Conservation (phyloP, 2,888 invertebrate genomes). For the Acanthosepion pharaonis region DNA sequence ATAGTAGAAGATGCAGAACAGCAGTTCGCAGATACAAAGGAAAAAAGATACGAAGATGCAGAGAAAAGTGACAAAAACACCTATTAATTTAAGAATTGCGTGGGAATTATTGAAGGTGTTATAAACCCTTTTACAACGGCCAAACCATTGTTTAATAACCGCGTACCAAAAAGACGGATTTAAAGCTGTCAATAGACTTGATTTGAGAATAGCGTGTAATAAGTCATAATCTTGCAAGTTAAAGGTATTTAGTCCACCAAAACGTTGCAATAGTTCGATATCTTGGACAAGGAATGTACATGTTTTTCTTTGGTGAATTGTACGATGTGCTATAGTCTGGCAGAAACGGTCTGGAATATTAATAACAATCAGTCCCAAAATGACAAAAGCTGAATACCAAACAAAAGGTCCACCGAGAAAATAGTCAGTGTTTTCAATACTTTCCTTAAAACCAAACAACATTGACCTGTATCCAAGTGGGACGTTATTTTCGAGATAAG, state of each 20-base stretch:
- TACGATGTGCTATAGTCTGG: not conserved
- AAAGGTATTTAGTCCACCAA: not conserved
- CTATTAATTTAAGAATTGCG: not conserved
- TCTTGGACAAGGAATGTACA: not conserved
- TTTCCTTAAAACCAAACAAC: not conserved
- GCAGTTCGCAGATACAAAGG: not conserved
- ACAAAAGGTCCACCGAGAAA: not conserved
- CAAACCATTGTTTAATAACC: not conserved
- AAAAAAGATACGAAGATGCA: not conserved
- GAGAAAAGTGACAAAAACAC: not conserved
- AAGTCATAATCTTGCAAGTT: not conserved
- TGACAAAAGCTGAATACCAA: no score
- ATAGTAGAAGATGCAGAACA: not conserved
- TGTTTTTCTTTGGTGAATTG: not conserved
- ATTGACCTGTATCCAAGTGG: not conserved
- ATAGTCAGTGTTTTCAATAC: not conserved
- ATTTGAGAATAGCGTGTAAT: not conserved
- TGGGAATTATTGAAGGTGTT: not conserved
- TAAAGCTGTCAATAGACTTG: slow-evolving; percentile 24
- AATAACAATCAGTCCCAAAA: not conserved
- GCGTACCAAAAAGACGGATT: not conserved
- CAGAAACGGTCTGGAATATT: not conserved
- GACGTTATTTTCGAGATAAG: not conserved
- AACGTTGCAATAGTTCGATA: not conserved
- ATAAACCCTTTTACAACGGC: not conserved